Percentiles rank a stretch among this genome's conserved stretches.
These are phyloP conservation scores for Gymnothorax reevesii DNA, from an alignment of 2,797 vertebrate genomes.

Conservation along the genomic window DNA sequence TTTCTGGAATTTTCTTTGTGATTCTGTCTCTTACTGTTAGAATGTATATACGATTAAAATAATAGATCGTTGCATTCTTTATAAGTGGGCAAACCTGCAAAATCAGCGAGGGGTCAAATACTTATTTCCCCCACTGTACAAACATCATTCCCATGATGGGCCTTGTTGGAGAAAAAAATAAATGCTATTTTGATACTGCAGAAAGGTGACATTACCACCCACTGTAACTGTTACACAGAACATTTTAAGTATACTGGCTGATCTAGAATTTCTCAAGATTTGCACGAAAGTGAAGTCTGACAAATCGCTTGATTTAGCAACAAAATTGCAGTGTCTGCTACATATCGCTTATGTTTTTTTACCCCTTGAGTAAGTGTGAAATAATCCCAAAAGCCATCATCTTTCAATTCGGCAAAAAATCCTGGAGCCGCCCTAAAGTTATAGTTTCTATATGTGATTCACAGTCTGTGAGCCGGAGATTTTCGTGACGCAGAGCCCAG, in stretches of 20 bases:
- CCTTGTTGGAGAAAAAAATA: too few relatives aligned
- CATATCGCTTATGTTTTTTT: background rate
- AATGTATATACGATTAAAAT: too few relatives aligned
- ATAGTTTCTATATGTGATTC: background rate
- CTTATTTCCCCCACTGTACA: too few relatives aligned
- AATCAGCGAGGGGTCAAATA: too few relatives aligned
- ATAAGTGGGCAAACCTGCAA: too few relatives aligned
- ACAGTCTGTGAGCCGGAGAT: background rate
- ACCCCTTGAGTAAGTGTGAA: background rate
- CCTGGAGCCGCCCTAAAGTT: background rate
- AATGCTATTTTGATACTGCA: too few relatives aligned
- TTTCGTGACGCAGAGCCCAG: background rate
- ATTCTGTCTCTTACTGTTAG: too few relatives aligned
- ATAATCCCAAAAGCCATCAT: slow-evolving; percentile 3
- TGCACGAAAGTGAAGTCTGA: background rate
- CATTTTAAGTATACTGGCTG: background rate
- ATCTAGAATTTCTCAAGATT: background rate
- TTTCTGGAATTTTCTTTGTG: too few relatives aligned
- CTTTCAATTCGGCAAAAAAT: background rate
- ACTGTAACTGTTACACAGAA: background rate
- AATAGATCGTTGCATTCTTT: too few relatives aligned
- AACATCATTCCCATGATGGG: too few relatives aligned
- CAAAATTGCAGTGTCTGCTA: background rate
- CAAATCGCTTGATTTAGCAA: background rate
- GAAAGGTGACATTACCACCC: background rate